A percentile compares a stretch with the other conserved stretches of the same genome.
Conservation (phyloP, 2,797 vertebrate species). For the Yasuhikotakia modesta region DNA sequence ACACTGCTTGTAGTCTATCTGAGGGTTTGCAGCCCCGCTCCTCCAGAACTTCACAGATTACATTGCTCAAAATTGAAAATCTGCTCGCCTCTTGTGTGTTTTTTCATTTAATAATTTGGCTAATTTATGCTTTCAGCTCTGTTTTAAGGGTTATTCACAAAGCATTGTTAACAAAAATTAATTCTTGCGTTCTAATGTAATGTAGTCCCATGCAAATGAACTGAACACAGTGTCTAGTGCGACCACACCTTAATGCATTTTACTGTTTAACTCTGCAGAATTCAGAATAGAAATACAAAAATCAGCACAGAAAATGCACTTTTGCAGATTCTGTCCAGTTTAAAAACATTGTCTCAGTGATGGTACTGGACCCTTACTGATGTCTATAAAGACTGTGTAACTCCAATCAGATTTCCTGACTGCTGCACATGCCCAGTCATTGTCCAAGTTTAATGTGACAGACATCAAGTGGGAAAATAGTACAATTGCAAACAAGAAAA, state of each 20-base stretch:
- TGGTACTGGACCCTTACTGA: too few relatives aligned
- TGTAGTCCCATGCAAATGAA: too few relatives aligned
- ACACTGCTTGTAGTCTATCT: background rate
- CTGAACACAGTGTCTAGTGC: background rate
- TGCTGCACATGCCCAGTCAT: conserved; percentile 23
- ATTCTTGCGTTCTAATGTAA: background rate
- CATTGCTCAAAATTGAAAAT: conserved; percentile 11
- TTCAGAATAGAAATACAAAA: too few relatives aligned
- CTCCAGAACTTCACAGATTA: background rate
- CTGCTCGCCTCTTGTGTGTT: background rate
- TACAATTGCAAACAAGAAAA: conserved; percentile 42
- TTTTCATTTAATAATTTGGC: background rate
- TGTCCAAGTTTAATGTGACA: conserved; percentile 12
- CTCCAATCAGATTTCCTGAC: conserved; percentile 4
- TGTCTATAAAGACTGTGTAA: too few relatives aligned
- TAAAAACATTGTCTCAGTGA: too few relatives aligned
- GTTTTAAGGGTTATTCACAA: background rate
- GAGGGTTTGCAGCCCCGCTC: background rate
- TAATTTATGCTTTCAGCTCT: background rate
- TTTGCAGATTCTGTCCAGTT: too few relatives aligned
- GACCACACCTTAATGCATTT: background rate
- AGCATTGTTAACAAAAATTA: background rate
- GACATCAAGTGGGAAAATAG: conserved; percentile 18
- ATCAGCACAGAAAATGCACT: too few relatives aligned
- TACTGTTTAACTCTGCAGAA: too few relatives aligned